phyloP scores from a whole-genome alignment of 2,888 invertebrate genomes.

The Athrips mouffetella region DNA sequence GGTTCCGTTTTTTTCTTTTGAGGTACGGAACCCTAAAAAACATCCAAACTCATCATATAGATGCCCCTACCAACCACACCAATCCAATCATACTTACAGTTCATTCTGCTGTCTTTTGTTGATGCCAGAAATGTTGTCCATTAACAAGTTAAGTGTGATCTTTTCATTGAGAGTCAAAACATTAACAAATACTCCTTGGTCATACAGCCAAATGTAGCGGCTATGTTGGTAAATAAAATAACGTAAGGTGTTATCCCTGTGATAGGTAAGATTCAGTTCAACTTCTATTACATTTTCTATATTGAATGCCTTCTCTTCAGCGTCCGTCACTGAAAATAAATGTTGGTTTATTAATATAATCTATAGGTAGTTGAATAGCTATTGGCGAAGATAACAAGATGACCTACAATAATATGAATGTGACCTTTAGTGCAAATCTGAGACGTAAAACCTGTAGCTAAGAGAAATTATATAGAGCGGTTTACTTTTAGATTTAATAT shows the following conservation, averaged over 20 bases:
- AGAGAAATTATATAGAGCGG: neutral
- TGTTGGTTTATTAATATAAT: constrained; percentile 1
- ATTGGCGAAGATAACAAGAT: neutral
- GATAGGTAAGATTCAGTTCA: constrained; percentile 63
- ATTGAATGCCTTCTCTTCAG: constrained; percentile 45
- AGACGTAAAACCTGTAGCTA: neutral
- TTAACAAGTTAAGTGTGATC: constrained; percentile 64
- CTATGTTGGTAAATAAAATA: constrained; percentile 78
- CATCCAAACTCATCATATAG: no score
- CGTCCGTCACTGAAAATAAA: constrained; percentile 64
- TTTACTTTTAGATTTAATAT: no score
- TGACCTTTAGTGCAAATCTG: neutral
- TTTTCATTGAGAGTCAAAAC: constrained; percentile 69
- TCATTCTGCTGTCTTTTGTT: constrained; percentile 76
- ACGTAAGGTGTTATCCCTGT: constrained; percentile 63
- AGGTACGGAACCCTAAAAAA: no score
- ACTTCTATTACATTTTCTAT: constrained; percentile 62
- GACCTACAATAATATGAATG: neutral
- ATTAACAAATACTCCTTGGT: constrained; percentile 67
- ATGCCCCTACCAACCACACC: no score
- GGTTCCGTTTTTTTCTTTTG: no score
- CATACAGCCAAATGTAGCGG: constrained; percentile 76
- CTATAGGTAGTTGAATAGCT: neutral
- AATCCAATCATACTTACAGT: constrained; percentile 74
- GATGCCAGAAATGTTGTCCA: constrained; percentile 74